Conservation (phyloP, 2,113 vertebrate species). For the Paratilapia polleni region DNA sequence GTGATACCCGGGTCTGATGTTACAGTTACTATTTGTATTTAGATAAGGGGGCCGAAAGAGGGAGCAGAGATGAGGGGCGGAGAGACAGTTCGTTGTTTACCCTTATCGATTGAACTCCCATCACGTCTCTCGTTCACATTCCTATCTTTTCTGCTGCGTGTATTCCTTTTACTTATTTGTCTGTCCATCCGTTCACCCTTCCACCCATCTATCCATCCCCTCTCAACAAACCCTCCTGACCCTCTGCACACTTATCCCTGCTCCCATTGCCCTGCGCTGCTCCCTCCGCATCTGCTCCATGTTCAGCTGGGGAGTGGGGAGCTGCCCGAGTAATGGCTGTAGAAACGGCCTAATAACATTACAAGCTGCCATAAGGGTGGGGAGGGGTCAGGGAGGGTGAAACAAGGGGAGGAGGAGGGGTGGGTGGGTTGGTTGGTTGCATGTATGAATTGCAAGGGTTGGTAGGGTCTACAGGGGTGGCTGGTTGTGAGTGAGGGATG, state of each 20-base stretch:
- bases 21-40: constrained; percentile 71
- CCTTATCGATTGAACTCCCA: constrained; percentile 57
- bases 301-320: constrained; percentile 20
- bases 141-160: constrained; percentile 9
- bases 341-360: constrained; percentile 78
- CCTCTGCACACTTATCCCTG: constrained; percentile 50
- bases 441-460: constrained; percentile 44
- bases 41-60: constrained; percentile 35
- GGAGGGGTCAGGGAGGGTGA: constrained; percentile 65
- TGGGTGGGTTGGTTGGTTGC: background rate
- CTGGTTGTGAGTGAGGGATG: constrained; percentile 29
- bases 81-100: constrained; percentile 69
- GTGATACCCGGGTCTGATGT: constrained; percentile 34
- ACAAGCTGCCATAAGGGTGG: constrained; percentile 65
- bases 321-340: constrained; percentile 67
- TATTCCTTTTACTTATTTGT: constrained; percentile 1
- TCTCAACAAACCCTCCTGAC: constrained; percentile 32
- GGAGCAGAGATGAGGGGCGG: constrained; percentile 13
- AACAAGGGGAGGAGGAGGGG: constrained; percentile 3
- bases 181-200: background rate
- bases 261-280: constrained; percentile 35
- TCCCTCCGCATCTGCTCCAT: constrained; percentile 55
- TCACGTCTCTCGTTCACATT: constrained; percentile 10
- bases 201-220: constrained; percentile 4
- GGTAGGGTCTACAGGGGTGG: constrained; percentile 34